Evolutionary conservation across 2,888 invertebrate genomes (phyloP).

Genomic region (Busseola fusca): DNA sequence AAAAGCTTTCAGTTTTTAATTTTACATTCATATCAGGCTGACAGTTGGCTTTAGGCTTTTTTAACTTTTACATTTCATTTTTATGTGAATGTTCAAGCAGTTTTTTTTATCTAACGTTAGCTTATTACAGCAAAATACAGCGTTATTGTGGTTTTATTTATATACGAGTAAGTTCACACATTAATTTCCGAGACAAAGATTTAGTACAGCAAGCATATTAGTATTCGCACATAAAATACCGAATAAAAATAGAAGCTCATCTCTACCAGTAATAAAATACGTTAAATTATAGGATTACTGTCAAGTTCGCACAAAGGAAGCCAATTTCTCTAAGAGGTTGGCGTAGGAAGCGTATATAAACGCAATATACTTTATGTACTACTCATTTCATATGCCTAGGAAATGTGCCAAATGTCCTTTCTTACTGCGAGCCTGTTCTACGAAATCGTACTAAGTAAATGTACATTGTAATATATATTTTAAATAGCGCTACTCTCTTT

Average conservation of each 20-base stretch:
- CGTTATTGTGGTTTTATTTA: not conserved
- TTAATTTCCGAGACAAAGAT: conserved; percentile 21
- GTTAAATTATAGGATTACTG: conserved; percentile 58
- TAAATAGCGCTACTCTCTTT: conserved; percentile 35
- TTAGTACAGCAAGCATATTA: conserved; percentile 28
- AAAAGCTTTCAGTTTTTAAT: conserved; percentile 22
- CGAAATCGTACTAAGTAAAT: conserved; percentile 49
- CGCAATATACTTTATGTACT: conserved; percentile 60
- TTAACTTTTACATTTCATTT: not conserved
- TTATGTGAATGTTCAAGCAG: not conserved
- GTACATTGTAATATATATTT: conserved; percentile 43
- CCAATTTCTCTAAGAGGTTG: conserved; percentile 70
- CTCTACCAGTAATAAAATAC: conserved; percentile 55
- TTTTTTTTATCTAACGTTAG: not conserved
- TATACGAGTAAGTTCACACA: conserved; percentile 6
- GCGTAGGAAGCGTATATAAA: conserved; percentile 62
- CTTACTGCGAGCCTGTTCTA: conserved; percentile 46
- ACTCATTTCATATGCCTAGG: conserved; percentile 64
- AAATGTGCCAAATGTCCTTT: conserved; percentile 66
- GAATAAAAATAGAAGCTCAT: conserved; percentile 47
- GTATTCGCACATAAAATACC: conserved; percentile 37
- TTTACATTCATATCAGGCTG: conserved; percentile 12
- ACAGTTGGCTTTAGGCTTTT: not conserved
- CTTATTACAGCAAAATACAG: not conserved
- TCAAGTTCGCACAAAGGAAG: conserved; percentile 58